These are phyloP conservation scores for Tinamus guttatus DNA, from an alignment of 2,113 vertebrate genomes.

Conservation along the genomic window DNA sequence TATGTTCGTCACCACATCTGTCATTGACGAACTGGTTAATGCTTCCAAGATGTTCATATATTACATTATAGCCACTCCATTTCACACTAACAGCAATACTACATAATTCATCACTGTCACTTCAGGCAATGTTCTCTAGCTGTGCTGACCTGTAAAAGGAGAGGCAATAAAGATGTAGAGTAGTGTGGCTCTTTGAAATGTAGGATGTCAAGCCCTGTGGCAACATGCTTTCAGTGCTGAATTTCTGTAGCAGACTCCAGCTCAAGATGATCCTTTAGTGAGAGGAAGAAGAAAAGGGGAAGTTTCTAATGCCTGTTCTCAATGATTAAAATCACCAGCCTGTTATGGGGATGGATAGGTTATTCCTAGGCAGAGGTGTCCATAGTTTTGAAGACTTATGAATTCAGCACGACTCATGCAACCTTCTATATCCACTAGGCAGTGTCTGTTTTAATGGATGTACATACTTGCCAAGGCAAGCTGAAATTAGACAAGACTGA, in stretches of 20 bases:
- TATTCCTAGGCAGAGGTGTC: neutral
- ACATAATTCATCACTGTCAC: conserved; percentile 64
- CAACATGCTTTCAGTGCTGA: conserved; percentile 9
- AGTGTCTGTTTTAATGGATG: neutral
- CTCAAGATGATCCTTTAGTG: neutral
- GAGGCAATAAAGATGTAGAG: conserved; percentile 44
- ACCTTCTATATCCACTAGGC: neutral
- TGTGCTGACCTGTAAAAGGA: conserved; percentile 58
- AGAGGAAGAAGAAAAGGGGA: neutral
- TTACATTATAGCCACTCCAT: conserved; percentile 64
- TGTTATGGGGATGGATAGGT: neutral
- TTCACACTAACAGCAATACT: conserved; percentile 60
- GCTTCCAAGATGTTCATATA: conserved; percentile 66
- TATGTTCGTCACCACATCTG: conserved; percentile 30
- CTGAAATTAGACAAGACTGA: neutral
- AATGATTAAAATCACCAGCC: neutral
- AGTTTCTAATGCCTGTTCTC: neutral
- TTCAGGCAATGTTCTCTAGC: conserved; percentile 36
- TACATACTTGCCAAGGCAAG: neutral
- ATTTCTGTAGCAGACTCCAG: conserved; percentile 26
- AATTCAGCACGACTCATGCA: neutral
- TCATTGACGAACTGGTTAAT: conserved; percentile 53
- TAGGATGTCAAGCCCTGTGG: neutral
- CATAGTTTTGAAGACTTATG: neutral
- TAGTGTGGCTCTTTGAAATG: conserved; percentile 26